Conservation (phyloP, 2,888 invertebrate species). For the Oscheius myriophilus region DNA sequence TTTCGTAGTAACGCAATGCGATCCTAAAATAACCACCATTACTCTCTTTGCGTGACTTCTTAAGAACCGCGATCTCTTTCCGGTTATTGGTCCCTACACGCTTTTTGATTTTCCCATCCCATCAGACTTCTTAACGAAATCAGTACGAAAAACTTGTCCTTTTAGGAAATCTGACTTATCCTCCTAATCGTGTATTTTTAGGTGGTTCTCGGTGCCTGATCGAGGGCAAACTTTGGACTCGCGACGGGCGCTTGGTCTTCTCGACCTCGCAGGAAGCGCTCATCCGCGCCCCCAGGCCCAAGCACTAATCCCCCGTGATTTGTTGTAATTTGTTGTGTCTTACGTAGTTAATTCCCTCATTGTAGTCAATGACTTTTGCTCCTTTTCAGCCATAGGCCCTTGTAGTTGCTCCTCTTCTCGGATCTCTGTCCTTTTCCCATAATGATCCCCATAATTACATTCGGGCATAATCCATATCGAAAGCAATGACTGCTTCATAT, state of each 20-base stretch:
- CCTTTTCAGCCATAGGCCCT: not conserved
- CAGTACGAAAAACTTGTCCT: too few species aligned
- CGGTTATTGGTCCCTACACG: not conserved
- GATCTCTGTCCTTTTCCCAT: constrained; percentile 7
- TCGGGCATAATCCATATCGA: constrained; percentile 17
- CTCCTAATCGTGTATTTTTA: constrained; percentile 43
- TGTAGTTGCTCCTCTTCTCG: not conserved
- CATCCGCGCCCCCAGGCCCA: constrained; percentile 61
- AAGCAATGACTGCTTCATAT: not conserved
- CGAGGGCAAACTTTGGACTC: constrained; percentile 72
- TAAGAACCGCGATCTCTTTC: not conserved
- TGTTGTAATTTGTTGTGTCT: not conserved
- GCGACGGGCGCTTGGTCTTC: constrained; percentile 72
- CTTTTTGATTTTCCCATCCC: too few species aligned
- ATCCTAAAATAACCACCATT: not conserved
- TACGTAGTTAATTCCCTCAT: not conserved
- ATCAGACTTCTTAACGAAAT: too few species aligned
- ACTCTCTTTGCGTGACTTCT: not conserved
- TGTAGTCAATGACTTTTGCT: not conserved
- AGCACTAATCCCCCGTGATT: constrained; percentile 16
- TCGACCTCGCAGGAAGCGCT: constrained; percentile 73
- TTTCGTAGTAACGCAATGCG: not conserved
- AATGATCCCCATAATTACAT: not conserved
- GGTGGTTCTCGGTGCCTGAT: constrained; percentile 71
- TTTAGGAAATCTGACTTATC: not conserved